Percentiles rank a stretch among this genome's conserved stretches.
Conservation (phyloP, 2,888 invertebrate species). For the Glyphotaelius pellucidus region DNA sequence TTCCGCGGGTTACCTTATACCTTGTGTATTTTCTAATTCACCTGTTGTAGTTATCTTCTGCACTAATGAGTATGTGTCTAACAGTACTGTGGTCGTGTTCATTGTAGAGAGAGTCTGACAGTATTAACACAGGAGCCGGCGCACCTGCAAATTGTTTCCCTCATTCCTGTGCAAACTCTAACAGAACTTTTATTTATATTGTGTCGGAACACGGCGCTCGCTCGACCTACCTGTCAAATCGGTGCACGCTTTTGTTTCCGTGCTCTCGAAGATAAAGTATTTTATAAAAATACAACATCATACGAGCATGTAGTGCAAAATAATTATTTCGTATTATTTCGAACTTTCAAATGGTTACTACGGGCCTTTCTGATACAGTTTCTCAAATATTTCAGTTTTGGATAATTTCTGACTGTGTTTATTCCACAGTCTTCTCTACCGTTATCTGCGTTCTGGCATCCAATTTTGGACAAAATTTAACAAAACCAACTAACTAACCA, state of each 20-base stretch:
- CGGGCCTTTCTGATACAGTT: too few species aligned
- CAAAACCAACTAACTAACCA: too few species aligned
- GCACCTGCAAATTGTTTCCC: constrained; percentile 5
- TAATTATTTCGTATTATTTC: not conserved
- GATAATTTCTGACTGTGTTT: too few species aligned
- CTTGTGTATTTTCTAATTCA: not conserved
- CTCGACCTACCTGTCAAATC: not conserved
- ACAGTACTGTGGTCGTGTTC: not conserved
- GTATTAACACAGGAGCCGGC: not conserved
- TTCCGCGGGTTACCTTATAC: not conserved
- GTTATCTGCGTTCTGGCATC: too few species aligned
- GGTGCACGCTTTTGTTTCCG: not conserved
- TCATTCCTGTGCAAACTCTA: not conserved
- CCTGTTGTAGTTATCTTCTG: not conserved
- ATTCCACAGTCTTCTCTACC: too few species aligned
- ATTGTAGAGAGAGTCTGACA: not conserved
- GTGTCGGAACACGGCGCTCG: not conserved
- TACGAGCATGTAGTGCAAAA: not conserved
- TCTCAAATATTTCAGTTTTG: too few species aligned
- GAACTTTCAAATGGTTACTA: not conserved
- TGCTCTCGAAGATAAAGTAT: not conserved
- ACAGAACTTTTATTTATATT: not conserved
- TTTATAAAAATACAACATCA: not conserved
- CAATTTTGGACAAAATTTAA: too few species aligned
- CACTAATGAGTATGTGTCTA: not conserved